phyloP scores from a whole-genome alignment of 2,888 invertebrate genomes.

The Macaria liturata region DNA sequence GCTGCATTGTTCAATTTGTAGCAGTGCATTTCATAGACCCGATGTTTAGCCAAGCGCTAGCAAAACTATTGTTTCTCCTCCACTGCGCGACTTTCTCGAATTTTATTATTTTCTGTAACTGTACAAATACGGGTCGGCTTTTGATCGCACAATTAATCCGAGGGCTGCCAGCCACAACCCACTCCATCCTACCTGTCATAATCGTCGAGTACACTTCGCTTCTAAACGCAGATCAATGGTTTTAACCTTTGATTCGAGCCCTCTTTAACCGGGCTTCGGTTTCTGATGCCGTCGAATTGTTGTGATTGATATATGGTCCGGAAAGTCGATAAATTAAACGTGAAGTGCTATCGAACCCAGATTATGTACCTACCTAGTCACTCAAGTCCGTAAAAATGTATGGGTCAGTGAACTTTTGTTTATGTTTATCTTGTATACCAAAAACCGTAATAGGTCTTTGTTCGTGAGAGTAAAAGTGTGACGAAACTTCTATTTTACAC shows the following conservation, averaged over 20 bases:
- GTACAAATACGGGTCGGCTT: slow-evolving; percentile 33
- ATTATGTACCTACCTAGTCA: no score
- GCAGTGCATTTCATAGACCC: no score
- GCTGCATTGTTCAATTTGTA: no score
- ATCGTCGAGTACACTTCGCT: slow-evolving; percentile 40
- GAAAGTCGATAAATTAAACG: no score
- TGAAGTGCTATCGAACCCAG: no score
- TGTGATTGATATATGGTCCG: not conserved
- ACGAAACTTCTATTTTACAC: no score
- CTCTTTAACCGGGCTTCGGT: slow-evolving; percentile 37
- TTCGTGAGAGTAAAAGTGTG: no score
- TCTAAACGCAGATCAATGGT: slow-evolving; percentile 39
- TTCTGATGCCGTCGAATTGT: slow-evolving; percentile 34
- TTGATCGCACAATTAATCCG: slow-evolving; percentile 39
- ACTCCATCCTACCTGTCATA: slow-evolving; percentile 32
- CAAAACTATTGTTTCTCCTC: not conserved
- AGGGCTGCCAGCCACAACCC: slow-evolving; percentile 35
- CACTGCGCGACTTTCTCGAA: slow-evolving; percentile 26
- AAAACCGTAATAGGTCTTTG: no score
- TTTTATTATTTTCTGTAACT: slow-evolving; percentile 39
- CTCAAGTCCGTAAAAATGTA: no score
- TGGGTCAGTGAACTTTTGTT: no score
- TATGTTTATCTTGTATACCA: no score
- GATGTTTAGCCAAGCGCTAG: no score
- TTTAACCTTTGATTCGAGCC: slow-evolving; percentile 37